phyloP scores from a whole-genome alignment of 2,797 vertebrate species.

The Vipera ursinii region DNA sequence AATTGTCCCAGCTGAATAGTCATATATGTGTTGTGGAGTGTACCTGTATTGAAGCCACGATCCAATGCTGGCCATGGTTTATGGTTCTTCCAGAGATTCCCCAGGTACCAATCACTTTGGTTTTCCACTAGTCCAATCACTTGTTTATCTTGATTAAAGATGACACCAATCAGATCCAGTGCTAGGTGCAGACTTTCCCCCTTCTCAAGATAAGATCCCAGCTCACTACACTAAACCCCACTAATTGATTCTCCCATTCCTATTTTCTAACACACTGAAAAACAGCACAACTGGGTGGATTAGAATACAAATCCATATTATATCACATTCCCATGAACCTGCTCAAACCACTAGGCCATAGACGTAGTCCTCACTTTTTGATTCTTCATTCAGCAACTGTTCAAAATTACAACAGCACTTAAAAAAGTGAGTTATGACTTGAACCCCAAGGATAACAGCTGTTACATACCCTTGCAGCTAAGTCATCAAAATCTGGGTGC shows the following conservation, averaged over 20 bases:
- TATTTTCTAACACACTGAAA: neutral
- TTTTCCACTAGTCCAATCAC: conserved; percentile 96
- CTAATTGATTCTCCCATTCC: neutral
- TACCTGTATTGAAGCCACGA: conserved; percentile 96
- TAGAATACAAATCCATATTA: neutral
- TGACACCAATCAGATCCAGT: neutral
- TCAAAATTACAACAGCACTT: neutral
- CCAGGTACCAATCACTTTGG: conserved; percentile 97
- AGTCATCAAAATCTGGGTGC: too few species aligned
- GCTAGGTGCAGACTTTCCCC: neutral
- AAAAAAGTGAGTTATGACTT: neutral
- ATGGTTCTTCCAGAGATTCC: conserved; percentile 97
- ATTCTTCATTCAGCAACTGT: neutral
- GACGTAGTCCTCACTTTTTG: neutral
- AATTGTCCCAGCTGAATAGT: neutral
- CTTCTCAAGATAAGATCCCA: neutral
- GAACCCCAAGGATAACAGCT: neutral
- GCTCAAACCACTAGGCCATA: neutral
- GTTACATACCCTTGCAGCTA: neutral
- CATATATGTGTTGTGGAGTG: neutral
- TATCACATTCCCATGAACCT: neutral
- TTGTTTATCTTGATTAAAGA: conserved; percentile 81
- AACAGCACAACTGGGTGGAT: neutral
- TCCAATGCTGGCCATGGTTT: conserved; percentile 93
- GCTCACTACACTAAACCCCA: neutral